Conservation (phyloP, 2,113 vertebrate genomes). For the Columba janthina region DNA sequence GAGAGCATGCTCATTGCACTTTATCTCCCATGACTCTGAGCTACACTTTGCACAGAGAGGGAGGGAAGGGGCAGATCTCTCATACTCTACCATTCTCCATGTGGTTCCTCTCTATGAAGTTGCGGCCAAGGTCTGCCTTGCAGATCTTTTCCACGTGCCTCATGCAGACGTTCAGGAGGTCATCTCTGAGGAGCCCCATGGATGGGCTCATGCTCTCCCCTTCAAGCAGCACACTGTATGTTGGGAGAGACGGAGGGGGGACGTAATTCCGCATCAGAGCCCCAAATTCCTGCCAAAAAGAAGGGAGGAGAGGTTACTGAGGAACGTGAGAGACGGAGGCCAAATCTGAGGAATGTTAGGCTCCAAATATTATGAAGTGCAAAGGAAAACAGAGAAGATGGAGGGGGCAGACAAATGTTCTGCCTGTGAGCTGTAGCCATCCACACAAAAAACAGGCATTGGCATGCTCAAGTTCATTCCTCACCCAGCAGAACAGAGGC, state of each 20-base stretch:
- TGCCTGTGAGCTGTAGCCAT: neutral
- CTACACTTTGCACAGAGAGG: neutral
- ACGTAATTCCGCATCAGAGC: conserved; percentile 78
- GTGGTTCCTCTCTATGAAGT: conserved; percentile 81
- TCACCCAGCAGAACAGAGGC: neutral
- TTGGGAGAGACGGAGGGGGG: conserved; percentile 77
- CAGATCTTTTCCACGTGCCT: conserved; percentile 82
- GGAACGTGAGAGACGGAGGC: neutral
- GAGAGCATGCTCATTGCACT: neutral
- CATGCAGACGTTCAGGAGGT: conserved; percentile 79
- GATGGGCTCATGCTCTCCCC: conserved; percentile 80
- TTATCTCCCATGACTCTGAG: neutral
- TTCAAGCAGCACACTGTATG: conserved; percentile 80
- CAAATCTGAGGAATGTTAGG: neutral
- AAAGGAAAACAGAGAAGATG: neutral
- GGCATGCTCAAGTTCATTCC: neutral
- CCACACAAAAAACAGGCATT: neutral
- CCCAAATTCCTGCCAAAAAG: conserved; percentile 74
- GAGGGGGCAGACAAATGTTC: neutral
- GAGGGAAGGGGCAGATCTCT: neutral
- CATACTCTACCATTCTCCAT: conserved; percentile 74
- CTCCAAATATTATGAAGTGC: neutral
- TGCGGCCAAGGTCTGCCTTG: conserved; percentile 76
- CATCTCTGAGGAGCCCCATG: conserved; percentile 76
- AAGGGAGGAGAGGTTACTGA: neutral